Percentiles rank a stretch among this genome's conserved stretches.
These are phyloP conservation scores for Trichonephila inaurata DNA, from an alignment of 1,140 invertebrate species.

Conservation along the genomic window DNA sequence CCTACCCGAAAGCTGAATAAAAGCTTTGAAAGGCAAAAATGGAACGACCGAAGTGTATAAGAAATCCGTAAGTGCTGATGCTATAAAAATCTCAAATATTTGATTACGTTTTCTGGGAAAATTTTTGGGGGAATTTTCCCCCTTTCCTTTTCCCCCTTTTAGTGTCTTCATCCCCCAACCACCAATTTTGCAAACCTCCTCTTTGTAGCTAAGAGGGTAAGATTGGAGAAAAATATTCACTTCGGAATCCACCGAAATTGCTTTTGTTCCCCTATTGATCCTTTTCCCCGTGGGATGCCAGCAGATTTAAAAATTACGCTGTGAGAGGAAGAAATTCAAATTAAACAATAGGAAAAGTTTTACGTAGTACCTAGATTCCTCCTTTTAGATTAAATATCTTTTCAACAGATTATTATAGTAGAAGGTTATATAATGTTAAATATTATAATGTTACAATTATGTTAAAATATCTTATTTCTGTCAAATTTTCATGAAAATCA, in stretches of 20 bases:
- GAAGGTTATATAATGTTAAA: no score
- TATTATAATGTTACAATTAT: no score
- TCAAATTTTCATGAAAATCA: no score
- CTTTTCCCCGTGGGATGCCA: background rate
- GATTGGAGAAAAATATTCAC: conserved; percentile 14
- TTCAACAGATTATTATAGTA: no score
- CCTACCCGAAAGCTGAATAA: background rate
- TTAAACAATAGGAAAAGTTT: background rate
- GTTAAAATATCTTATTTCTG: no score
- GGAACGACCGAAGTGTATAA: background rate
- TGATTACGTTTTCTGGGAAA: conserved; percentile 44
- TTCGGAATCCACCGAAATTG: conserved; percentile 17
- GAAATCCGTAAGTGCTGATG: conserved; percentile 36
- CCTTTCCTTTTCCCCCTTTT: conserved; percentile 15
- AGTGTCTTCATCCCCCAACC: background rate
- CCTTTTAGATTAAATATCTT: background rate
- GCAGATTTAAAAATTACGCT: background rate
- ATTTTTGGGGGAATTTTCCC: background rate
- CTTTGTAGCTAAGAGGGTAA: background rate
- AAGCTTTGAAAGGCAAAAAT: background rate
- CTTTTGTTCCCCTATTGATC: conserved; percentile 44
- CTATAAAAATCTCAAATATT: conserved; percentile 52
- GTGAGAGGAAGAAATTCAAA: background rate
- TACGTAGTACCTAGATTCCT: background rate
- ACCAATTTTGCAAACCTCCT: background rate